A percentile compares a stretch with the other conserved stretches of the same genome.
Evolutionary conservation across 1,140 invertebrate genomes (phyloP).

Genomic region (Bombus vancouverensis): DNA sequence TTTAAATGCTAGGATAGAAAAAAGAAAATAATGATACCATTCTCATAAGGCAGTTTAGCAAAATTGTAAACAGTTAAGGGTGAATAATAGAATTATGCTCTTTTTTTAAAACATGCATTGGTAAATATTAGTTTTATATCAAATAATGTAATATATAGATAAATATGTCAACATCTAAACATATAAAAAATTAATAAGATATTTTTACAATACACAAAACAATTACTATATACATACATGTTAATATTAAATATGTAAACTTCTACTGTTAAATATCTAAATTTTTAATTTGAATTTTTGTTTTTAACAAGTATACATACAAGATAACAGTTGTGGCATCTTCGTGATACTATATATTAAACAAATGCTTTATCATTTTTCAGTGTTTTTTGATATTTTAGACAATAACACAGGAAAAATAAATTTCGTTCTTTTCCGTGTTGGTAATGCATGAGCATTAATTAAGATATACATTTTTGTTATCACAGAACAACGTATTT

Average conservation of each 20-base stretch:
- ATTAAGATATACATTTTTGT: conserved; percentile 59
- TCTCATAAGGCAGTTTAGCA: background rate
- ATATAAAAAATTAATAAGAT: conserved; percentile 35
- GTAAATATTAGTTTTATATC: conserved; percentile 35
- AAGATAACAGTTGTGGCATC: conserved; percentile 32
- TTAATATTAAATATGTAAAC: conserved; percentile 18
- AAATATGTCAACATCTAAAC: conserved; percentile 26
- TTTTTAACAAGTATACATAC: conserved; percentile 27
- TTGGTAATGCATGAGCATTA: conserved; percentile 52
- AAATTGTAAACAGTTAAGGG: conserved; percentile 18
- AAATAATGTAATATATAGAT: conserved; percentile 44
- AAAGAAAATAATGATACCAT: background rate
- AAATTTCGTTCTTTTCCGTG: conserved; percentile 43
- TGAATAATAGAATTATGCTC: conserved; percentile 37
- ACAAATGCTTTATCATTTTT: conserved; percentile 38
- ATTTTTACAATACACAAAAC: conserved; percentile 27
- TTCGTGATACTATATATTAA: conserved; percentile 24
- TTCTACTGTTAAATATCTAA: conserved; percentile 8
- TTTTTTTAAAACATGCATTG: conserved; percentile 32
- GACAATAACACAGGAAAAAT: conserved; percentile 23
- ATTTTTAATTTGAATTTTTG: background rate
- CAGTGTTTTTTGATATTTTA: conserved; percentile 15
- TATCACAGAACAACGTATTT: conserved; percentile 67
- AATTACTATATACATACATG: conserved; percentile 26
- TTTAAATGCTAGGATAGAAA: conserved; percentile 49